Evolutionary conservation across 2,797 vertebrate genomes (phyloP).

Genomic region (Morus bassanus): DNA sequence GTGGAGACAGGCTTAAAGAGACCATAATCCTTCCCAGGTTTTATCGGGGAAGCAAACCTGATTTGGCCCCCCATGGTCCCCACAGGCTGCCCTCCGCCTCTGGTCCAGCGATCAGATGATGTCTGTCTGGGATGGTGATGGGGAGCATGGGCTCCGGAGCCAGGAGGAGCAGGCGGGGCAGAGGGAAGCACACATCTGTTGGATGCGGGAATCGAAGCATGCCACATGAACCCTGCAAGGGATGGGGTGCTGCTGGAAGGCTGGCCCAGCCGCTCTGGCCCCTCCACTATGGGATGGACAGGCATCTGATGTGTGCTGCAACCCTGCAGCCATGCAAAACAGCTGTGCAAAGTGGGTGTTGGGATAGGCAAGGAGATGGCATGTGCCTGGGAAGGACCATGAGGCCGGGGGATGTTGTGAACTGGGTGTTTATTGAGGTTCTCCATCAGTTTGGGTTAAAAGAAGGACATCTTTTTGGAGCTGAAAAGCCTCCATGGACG

Average conservation of each 20-base stretch:
- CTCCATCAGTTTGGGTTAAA: background rate
- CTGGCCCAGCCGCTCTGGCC: background rate
- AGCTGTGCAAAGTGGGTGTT: background rate
- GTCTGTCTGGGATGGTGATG: background rate
- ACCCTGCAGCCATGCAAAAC: accelerated
- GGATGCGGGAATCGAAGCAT: accelerated
- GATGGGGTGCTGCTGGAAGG: background rate
- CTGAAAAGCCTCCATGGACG: background rate
- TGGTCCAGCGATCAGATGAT: background rate
- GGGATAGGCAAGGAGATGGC: background rate
- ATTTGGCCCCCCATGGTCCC: background rate
- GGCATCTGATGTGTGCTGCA: background rate
- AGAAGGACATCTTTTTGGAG: background rate
- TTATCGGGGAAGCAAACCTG: slow-evolving; percentile 13
- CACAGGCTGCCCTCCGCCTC: background rate
- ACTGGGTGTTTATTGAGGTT: background rate
- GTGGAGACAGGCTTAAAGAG: slow-evolving; percentile 83
- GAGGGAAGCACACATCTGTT: background rate
- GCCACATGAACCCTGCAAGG: accelerated
- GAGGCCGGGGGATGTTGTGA: background rate
- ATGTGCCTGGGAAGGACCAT: background rate
- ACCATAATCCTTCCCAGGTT: slow-evolving; percentile 22
- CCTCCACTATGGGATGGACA: background rate
- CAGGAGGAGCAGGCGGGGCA: background rate
- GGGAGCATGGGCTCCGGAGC: background rate